Evolutionary conservation across 2,797 vertebrate species (phyloP).

Genomic region (Crax fasciolata): DNA sequence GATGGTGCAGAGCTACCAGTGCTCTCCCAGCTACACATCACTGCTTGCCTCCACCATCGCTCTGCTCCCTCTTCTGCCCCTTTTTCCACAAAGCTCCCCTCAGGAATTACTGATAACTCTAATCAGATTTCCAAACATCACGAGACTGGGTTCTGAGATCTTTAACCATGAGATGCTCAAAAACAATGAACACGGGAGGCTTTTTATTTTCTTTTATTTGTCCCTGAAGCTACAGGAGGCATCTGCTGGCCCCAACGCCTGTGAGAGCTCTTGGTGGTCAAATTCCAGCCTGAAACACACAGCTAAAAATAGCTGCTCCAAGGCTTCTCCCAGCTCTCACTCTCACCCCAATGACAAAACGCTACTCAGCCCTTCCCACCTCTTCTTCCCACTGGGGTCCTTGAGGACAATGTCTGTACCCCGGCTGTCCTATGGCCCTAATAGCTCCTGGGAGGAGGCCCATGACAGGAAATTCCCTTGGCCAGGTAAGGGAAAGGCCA

Average conservation of each 20-base stretch:
- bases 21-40: not conserved
- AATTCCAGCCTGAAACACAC: not conserved
- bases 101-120: not conserved
- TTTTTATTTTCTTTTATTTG: conserved; percentile 8
- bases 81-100: not conserved
- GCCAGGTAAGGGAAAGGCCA: not conserved
- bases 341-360: not conserved
- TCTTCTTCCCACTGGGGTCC: not conserved
- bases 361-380: not conserved
- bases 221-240: not conserved
- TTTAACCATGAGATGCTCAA: not conserved
- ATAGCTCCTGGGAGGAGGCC: not conserved
- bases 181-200: not conserved
- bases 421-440: fast-evolving
- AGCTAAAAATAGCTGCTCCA: not conserved
- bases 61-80: not conserved
- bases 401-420: not conserved
- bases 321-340: not conserved
- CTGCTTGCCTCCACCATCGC: not conserved
- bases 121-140: not conserved
- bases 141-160: not conserved
- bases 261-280: not conserved
- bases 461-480: not conserved
- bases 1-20: not conserved
- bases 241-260: not conserved